A percentile compares a stretch with the other conserved stretches of the same genome.
phyloP scores from a whole-genome alignment of 2,797 vertebrate species.

The Scarus forsteni region DNA sequence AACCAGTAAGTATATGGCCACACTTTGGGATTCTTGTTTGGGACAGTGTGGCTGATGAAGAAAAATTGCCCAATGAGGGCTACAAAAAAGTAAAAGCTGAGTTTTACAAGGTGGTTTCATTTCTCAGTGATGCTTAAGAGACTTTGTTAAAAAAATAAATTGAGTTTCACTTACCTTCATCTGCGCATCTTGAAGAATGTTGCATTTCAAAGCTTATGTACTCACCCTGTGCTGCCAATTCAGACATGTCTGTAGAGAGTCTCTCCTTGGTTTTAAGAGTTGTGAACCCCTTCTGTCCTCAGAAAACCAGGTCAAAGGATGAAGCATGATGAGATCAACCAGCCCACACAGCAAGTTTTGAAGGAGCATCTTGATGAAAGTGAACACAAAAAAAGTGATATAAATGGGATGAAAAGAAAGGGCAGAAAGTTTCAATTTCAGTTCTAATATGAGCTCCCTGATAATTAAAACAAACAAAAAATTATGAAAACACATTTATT shows the following conservation, averaged over 20 bases:
- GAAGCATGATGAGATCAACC: background rate
- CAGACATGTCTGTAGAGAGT: background rate
- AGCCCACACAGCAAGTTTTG: background rate
- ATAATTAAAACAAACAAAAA: no score
- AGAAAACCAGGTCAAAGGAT: constrained; percentile 3
- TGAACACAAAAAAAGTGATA: background rate
- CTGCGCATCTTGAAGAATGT: background rate
- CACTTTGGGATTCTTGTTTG: background rate
- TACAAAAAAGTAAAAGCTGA: no score
- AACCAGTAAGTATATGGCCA: background rate
- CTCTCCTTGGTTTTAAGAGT: background rate
- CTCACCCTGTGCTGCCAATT: constrained; percentile 22
- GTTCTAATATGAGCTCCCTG: background rate
- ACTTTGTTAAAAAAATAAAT: background rate
- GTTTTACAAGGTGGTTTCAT: background rate
- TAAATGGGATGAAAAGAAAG: background rate
- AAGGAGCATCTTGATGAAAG: background rate
- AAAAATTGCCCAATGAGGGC: no score
- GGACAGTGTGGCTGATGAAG: background rate
- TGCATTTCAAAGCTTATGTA: background rate
- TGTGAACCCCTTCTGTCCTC: background rate
- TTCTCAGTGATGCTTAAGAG: background rate
- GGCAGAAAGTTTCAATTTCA: background rate
- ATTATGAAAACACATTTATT: no score
- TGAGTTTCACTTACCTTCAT: background rate